Conservation (phyloP, 53 echinoderm and acorn worm species). For the Holothuria leucospilota region DNA sequence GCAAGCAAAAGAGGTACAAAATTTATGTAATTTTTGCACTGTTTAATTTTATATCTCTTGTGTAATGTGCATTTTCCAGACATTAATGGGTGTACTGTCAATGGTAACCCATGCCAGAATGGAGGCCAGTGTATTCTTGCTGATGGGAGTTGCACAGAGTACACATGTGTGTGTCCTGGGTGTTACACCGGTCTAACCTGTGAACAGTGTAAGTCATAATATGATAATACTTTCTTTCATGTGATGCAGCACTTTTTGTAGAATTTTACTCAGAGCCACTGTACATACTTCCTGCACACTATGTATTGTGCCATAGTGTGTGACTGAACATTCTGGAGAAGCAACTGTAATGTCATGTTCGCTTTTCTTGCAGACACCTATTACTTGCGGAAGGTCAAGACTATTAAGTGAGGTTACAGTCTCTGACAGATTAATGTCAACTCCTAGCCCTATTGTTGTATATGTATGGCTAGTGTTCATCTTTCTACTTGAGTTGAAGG, state of each 20-base stretch:
- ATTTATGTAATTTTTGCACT: background rate
- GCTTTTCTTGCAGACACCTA: background rate
- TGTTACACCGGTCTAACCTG: slow-evolving; percentile 78
- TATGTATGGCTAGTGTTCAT: too few relatives aligned
- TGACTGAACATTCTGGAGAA: background rate
- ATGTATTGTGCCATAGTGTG: background rate
- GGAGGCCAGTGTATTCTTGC: slow-evolving; percentile 70
- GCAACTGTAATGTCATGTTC: background rate
- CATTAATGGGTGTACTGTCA: slow-evolving; percentile 65
- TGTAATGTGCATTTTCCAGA: slow-evolving; percentile 43
- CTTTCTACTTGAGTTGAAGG: too few relatives aligned
- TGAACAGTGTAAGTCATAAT: slow-evolving; percentile 62
- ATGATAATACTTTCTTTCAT: too few relatives aligned
- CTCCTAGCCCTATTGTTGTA: too few relatives aligned
- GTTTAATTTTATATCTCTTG: background rate
- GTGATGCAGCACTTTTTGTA: background rate
- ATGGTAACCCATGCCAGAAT: slow-evolving; percentile 78
- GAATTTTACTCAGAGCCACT: too few relatives aligned
- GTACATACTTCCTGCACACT: background rate
- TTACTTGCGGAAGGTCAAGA: too few relatives aligned
- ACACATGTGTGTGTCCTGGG: slow-evolving; percentile 71
- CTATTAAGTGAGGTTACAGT: too few relatives aligned
- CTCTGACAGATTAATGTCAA: too few relatives aligned
- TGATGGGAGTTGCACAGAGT: slow-evolving; percentile 73
- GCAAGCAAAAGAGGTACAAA: too few relatives aligned